phyloP scores from a whole-genome alignment of 2,797 vertebrate species.

The Lophius americanus region DNA sequence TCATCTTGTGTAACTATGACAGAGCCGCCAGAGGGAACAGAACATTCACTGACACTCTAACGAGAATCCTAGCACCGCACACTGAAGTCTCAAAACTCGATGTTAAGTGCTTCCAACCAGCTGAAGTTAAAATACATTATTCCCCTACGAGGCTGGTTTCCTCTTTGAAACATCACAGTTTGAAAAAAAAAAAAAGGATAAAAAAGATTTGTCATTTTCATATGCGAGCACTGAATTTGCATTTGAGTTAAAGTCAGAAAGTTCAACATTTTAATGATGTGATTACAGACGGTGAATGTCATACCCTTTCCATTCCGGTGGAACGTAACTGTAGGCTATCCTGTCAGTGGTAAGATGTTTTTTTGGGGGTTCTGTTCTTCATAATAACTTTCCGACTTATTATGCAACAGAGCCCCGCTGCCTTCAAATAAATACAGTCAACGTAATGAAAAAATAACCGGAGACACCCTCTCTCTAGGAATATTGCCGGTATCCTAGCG shows the following conservation, averaged over 20 bases:
- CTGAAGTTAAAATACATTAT: slow-evolving; percentile 25
- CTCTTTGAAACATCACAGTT: slow-evolving; percentile 23
- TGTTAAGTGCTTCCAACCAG: slow-evolving; percentile 37
- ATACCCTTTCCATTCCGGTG: slow-evolving; percentile 20
- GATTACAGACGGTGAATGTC: slow-evolving; percentile 13
- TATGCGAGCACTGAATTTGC: slow-evolving; percentile 15
- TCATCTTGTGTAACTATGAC: slow-evolving; percentile 19
- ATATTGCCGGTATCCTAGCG: not conserved
- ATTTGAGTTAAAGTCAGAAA: slow-evolving; percentile 36
- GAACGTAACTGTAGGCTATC: slow-evolving; percentile 5
- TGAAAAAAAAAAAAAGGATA: slow-evolving; percentile 6
- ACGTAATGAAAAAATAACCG: slow-evolving; percentile 2
- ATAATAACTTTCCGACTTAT: not conserved
- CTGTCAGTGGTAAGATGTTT: slow-evolving; percentile 7
- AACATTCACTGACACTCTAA: slow-evolving; percentile 27
- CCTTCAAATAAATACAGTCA: slow-evolving; percentile 6
- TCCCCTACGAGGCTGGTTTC: slow-evolving; percentile 14
- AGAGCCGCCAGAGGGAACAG: slow-evolving; percentile 24
- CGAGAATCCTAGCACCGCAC: slow-evolving; percentile 25
- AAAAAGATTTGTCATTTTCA: slow-evolving; percentile 12
- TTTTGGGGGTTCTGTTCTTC: slow-evolving; percentile 1
- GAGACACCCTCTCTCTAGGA: not conserved
- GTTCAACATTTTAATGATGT: slow-evolving; percentile 55
- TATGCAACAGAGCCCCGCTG: not conserved
- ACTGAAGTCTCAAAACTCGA: slow-evolving; percentile 20